Conservation (phyloP, 2,888 invertebrate genomes). For the Sphinx pinastri region DNA sequence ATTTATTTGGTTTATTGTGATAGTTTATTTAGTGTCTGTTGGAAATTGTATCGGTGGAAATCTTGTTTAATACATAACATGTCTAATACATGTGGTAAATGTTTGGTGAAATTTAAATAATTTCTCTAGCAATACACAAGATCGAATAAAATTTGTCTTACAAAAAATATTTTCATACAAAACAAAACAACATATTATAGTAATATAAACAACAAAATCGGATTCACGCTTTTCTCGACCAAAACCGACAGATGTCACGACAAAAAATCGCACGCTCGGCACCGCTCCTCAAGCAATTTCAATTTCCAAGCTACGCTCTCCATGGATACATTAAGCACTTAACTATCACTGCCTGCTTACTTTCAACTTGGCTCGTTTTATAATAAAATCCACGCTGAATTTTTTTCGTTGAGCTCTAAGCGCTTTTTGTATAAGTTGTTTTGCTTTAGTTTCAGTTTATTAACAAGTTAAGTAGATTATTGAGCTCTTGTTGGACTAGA, state of each 20-base stretch:
- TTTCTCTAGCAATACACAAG: too few relatives aligned
- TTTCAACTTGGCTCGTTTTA: constrained; percentile 61
- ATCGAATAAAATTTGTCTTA: too few relatives aligned
- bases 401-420: constrained; percentile 26
- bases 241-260: neutral
- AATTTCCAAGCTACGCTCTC: constrained; percentile 73
- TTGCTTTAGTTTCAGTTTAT: constrained; percentile 41
- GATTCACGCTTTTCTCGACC: too few relatives aligned
- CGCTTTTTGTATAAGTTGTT: constrained; percentile 38
- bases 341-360: constrained; percentile 80
- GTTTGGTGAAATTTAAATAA: too few relatives aligned
- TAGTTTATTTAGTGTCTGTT: too few relatives aligned
- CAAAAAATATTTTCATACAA: too few relatives aligned
- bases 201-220: too few relatives aligned
- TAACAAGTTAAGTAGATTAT: constrained; percentile 35
- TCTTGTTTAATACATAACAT: too few relatives aligned
- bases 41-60: too few relatives aligned
- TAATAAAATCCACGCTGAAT: constrained; percentile 34
- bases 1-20: too few relatives aligned
- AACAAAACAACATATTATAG: too few relatives aligned
- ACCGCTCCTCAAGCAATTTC: constrained; percentile 60
- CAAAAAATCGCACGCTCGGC: constrained; percentile 36
- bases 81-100: too few relatives aligned
- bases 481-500: constrained; percentile 29
- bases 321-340: constrained; percentile 81